phyloP scores from a whole-genome alignment of 2,113 vertebrate genomes.

The Hippocampus mohnikei region DNA sequence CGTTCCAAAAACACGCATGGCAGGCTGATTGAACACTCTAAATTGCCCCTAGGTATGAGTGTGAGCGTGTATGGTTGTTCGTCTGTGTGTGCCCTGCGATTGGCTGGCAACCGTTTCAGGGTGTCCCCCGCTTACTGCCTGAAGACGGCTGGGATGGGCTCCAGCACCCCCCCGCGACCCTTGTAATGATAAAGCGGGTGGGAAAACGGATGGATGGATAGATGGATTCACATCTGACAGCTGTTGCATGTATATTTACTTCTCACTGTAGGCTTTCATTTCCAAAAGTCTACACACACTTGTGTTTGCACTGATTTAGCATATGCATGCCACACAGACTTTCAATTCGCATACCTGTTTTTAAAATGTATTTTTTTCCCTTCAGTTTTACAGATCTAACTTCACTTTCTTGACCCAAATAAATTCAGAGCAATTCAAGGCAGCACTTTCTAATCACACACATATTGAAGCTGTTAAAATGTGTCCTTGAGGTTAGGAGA shows the following conservation, averaged over 20 bases:
- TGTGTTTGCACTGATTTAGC: not conserved
- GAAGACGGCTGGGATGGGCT: too few species aligned
- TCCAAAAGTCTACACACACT: not conserved
- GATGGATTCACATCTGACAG: not conserved
- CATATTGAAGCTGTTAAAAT: not conserved
- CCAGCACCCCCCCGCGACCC: too few species aligned
- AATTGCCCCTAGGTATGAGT: too few species aligned
- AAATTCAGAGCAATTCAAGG: not conserved
- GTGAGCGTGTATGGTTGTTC: too few species aligned
- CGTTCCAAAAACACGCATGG: too few species aligned
- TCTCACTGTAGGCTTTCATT: not conserved
- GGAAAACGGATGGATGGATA: too few species aligned
- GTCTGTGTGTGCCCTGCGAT: too few species aligned
- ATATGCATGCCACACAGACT: not conserved
- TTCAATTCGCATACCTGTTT: not conserved
- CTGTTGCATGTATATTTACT: not conserved
- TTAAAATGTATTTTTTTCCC: not conserved
- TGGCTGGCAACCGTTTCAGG: too few species aligned
- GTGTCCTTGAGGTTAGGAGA: not conserved
- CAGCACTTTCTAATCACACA: not conserved
- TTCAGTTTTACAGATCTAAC: not conserved
- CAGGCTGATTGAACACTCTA: too few species aligned
- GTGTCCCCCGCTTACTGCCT: too few species aligned
- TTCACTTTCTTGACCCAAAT: not conserved
- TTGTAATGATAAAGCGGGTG: too few species aligned